These are phyloP conservation scores for Cheilosia vulpina DNA, from an alignment of 2,888 invertebrate species.

Conservation along the genomic window DNA sequence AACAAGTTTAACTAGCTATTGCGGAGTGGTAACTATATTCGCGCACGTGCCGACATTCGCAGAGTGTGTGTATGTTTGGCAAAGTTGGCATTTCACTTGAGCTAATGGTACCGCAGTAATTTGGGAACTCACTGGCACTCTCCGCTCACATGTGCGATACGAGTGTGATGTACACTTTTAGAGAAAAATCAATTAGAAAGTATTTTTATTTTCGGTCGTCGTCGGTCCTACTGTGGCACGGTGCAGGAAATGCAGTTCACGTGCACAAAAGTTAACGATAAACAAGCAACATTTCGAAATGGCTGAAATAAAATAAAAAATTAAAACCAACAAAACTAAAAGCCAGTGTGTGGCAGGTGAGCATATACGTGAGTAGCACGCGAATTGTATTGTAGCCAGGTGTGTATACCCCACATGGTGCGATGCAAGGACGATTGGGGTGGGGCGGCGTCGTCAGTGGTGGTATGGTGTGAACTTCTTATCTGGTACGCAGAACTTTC, in stretches of 20 bases:
- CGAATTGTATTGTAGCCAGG: slow-evolving; percentile 32
- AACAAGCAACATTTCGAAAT: slow-evolving; percentile 68
- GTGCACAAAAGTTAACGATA: slow-evolving; percentile 70
- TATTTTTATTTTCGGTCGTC: slow-evolving; percentile 13
- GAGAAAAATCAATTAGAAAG: slow-evolving; percentile 71
- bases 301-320: slow-evolving; percentile 25
- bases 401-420: not conserved
- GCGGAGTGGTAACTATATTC: not conserved
- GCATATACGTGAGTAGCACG: slow-evolving; percentile 37
- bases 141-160: slow-evolving; percentile 4
- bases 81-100: slow-evolving; percentile 33
- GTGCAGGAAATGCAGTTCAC: slow-evolving; percentile 70
- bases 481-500: slow-evolving; percentile 72
- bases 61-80: not conserved
- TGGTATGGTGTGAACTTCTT: slow-evolving; percentile 64
- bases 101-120: slow-evolving; percentile 58
- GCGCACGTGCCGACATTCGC: not conserved
- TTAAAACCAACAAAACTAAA: not conserved
- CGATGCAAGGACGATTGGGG: slow-evolving; percentile 12
- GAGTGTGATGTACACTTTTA: slow-evolving; percentile 41
- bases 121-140: slow-evolving; percentile 46
- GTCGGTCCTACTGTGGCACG: slow-evolving; percentile 11
- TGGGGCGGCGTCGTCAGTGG: not conserved
- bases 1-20: slow-evolving; percentile 3
- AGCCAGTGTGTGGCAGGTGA: slow-evolving; percentile 45